Base-by-base conservation (phyloP, 2,888 invertebrate genomes). In the Hydriomena furcata region DNA sequence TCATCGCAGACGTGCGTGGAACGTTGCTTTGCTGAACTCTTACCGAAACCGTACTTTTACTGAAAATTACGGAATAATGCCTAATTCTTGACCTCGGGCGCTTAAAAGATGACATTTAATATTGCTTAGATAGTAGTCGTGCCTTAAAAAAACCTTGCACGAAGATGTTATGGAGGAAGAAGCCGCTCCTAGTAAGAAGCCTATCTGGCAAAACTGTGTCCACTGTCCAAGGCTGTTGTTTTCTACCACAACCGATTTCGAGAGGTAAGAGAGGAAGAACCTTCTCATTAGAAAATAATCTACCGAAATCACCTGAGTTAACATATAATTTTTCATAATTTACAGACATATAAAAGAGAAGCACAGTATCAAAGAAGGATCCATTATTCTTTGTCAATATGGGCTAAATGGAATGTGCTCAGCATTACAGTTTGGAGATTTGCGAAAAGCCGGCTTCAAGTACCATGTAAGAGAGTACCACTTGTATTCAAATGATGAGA, bases 371-470 rank as follows among this genome's bases (percentile, higher is more conserved):
- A 94, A 93, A 67, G 97, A 97, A 84, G 97, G 97, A 45, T 96
- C 96, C 20, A 95, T 96, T 10, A 95, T 93, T 75, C 94, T 97
- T 7, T 97, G 97, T 76, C 95, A 94, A 68, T 98, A 97, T 91
- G 97, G 97, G 30, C 94, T 94, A 72, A 97, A 97, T 84, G 94
- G 94, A 44, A 95, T 97, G 34, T 98, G 97, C 79, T 94, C 94
- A 38, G 95, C 96, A 47, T 85, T 97, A 60, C 97, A 97, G n/a
- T 91, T 97, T 70, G 97, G 97, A 76, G 97, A 97, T 63, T 95
- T 97, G 52, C 94, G 94, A 57, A 96, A 96, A 82, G 93, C 94
- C 49, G 97, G 98, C 73, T 98, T 97, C 79, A 94, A 96, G 83
- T 94, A 94, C 62, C 97, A 98, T 79, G 94, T 97, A 41, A 91